Conservation (phyloP, 30 jellyfish, hydroid and myxozoan genomes). For the Calvadosia cruxmelitensis region DNA sequence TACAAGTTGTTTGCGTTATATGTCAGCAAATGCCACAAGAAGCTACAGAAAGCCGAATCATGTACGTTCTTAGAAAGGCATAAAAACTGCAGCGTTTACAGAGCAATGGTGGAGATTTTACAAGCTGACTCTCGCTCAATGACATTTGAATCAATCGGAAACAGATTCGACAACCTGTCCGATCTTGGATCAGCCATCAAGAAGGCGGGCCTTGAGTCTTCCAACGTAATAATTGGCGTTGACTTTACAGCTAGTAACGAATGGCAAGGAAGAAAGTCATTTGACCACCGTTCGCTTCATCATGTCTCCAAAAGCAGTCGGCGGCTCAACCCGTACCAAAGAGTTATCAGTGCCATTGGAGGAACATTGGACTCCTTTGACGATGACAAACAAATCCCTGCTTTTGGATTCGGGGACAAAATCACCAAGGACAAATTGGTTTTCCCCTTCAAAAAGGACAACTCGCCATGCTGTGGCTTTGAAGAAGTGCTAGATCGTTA, state of each 20-base stretch:
- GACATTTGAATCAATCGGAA: constrained; percentile 46
- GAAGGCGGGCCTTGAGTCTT: constrained; percentile 57
- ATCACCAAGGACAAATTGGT: constrained; percentile 54
- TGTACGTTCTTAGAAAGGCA: background rate
- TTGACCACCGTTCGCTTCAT: constrained; percentile 67
- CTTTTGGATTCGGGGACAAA: constrained; percentile 75
- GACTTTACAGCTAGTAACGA: constrained; percentile 86
- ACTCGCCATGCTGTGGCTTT: constrained; percentile 65
- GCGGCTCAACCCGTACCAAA: constrained; percentile 59
- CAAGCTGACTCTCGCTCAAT: background rate
- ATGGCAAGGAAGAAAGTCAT: constrained; percentile 90
- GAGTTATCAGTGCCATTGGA: constrained; percentile 48
- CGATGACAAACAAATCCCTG: constrained; percentile 67
- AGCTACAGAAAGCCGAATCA: background rate
- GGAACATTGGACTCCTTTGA: constrained; percentile 56
- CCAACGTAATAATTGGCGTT: constrained; percentile 57
- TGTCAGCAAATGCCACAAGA: background rate
- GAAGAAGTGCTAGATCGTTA: constrained; percentile 39
- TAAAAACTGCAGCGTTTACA: background rate
- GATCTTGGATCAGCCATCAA: constrained; percentile 58
- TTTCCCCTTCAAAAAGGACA: constrained; percentile 41
- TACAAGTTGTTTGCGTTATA: background rate
- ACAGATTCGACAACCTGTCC: constrained; percentile 17
- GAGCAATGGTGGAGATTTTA: background rate
- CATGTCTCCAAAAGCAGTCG: constrained; percentile 31